phyloP scores from a whole-genome alignment of 2,888 invertebrate species.

The Eupithecia abbreviata region DNA sequence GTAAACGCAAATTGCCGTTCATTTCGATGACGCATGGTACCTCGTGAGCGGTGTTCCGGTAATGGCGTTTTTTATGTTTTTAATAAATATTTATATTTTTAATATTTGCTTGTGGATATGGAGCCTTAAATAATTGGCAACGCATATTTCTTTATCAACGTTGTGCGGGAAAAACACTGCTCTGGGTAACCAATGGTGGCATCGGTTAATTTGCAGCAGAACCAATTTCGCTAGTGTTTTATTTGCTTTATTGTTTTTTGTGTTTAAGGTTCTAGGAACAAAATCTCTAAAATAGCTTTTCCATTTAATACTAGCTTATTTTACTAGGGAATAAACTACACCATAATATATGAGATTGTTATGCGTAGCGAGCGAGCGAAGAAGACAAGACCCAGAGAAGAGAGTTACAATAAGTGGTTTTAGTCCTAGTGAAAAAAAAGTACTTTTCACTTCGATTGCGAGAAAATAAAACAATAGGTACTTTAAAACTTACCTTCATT shows the following conservation, averaged over 20 bases:
- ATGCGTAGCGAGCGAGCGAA: too few relatives aligned
- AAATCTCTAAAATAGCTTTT: background rate
- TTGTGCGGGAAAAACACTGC: background rate
- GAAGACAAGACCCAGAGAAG: too few relatives aligned
- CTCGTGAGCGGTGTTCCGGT: slow-evolving; percentile 19
- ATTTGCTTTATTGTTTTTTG: background rate
- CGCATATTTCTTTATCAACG: background rate
- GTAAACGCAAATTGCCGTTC: slow-evolving; percentile 49
- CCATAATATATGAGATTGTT: too few relatives aligned
- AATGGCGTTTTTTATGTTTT: slow-evolving; percentile 25
- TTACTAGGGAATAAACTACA: too few relatives aligned
- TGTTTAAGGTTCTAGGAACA: background rate
- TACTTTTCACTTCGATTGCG: too few relatives aligned
- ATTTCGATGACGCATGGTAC: slow-evolving; percentile 43
- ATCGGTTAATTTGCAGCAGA: background rate
- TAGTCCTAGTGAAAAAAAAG: too few relatives aligned
- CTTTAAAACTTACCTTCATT: too few relatives aligned
- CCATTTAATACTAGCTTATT: background rate
- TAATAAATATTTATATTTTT: slow-evolving; percentile 14
- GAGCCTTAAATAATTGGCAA: background rate
- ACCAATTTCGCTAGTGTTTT: background rate
- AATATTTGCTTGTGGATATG: slow-evolving; percentile 2
- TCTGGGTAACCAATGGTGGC: background rate
- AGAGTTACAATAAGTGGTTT: too few relatives aligned
- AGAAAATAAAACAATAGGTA: too few relatives aligned